A percentile compares a stretch with the other conserved stretches of the same genome.
phyloP scores from a whole-genome alignment of 2,888 invertebrate genomes.

The Synanthedon formicaeformis region DNA sequence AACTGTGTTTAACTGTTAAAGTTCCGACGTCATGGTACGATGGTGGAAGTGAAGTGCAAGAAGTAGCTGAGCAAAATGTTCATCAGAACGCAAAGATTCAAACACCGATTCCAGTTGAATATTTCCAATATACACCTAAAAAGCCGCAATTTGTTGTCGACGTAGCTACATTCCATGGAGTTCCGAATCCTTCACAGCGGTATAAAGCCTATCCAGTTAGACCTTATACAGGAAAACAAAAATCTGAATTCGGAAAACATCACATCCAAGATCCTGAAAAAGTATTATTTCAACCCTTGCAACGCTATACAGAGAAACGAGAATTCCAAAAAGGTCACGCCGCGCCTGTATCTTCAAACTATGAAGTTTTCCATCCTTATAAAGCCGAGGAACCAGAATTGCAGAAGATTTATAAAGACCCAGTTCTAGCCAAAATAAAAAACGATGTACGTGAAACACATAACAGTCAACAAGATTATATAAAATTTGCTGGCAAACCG shows the following conservation, averaged over 20 bases:
- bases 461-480: slow-evolving; percentile 40
- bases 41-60: slow-evolving; percentile 44
- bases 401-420: slow-evolving; percentile 45
- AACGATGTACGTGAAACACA: slow-evolving; percentile 39
- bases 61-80: not conserved
- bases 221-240: slow-evolving; percentile 33
- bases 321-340: slow-evolving; percentile 17
- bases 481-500: slow-evolving; percentile 40
- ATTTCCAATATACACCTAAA: slow-evolving; percentile 50
- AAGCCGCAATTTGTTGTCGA: slow-evolving; percentile 56
- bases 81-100: slow-evolving; percentile 11
- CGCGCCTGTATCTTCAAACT: slow-evolving; percentile 34
- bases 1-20: slow-evolving; percentile 42
- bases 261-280: slow-evolving; percentile 30
- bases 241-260: slow-evolving; percentile 44
- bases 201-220: slow-evolving; percentile 41
- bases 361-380: slow-evolving; percentile 58
- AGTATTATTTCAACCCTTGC: slow-evolving; percentile 29
- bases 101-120: slow-evolving; percentile 34
- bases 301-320: slow-evolving; percentile 31
- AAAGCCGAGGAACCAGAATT: slow-evolving; percentile 47
- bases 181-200: slow-evolving; percentile 40
- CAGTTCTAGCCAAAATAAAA: slow-evolving; percentile 42
- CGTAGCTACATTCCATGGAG: slow-evolving; percentile 49
- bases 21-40: slow-evolving; percentile 48